These are phyloP conservation scores for Epizoanthus fatuus DNA, from an alignment of 92 coral and sea anemone species.

Conservation along the genomic window DNA sequence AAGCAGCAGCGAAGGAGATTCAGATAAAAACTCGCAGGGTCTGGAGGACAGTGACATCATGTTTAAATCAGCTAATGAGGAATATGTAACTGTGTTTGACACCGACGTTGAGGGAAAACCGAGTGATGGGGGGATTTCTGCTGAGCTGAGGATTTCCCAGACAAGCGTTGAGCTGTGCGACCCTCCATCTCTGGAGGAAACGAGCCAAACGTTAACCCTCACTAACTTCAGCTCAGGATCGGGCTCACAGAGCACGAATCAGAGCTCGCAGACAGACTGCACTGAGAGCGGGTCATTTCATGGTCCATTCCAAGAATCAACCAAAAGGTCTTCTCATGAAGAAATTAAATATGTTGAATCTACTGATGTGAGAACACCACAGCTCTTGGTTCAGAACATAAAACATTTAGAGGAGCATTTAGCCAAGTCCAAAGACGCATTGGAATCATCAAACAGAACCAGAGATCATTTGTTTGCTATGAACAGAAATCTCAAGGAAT, in stretches of 20 bases:
- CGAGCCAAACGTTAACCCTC: constrained; percentile 85
- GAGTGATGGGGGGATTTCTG: background rate
- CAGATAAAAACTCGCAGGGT: constrained; percentile 75
- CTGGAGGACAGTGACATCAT: constrained; percentile 86
- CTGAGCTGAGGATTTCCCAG: constrained; percentile 41
- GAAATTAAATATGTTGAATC: background rate
- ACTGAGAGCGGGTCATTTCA: constrained; percentile 9
- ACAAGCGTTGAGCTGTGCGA: constrained; percentile 32
- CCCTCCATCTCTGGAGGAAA: constrained; percentile 65
- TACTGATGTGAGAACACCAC: constrained; percentile 1
- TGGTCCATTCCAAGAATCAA: constrained; percentile 3
- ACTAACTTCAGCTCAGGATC: constrained; percentile 81
- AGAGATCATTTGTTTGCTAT: constrained; percentile 38
- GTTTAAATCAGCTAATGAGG: constrained; percentile 91
- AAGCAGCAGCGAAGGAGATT: constrained; percentile 79
- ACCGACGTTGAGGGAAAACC: constrained; percentile 51
- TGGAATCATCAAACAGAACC: constrained; percentile 28
- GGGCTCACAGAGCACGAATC: constrained; percentile 72
- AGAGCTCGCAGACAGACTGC: constrained; percentile 57
- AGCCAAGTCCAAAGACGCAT: constrained; percentile 36
- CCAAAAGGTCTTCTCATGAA: constrained; percentile 19
- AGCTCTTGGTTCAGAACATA: constrained; percentile 64
- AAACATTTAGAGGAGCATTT: constrained; percentile 80
- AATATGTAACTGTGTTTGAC: constrained; percentile 86
- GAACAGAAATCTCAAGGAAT: constrained; percentile 49